These are phyloP conservation scores for Solea senegalensis DNA, from an alignment of 2,113 vertebrate genomes.

Conservation along the genomic window DNA sequence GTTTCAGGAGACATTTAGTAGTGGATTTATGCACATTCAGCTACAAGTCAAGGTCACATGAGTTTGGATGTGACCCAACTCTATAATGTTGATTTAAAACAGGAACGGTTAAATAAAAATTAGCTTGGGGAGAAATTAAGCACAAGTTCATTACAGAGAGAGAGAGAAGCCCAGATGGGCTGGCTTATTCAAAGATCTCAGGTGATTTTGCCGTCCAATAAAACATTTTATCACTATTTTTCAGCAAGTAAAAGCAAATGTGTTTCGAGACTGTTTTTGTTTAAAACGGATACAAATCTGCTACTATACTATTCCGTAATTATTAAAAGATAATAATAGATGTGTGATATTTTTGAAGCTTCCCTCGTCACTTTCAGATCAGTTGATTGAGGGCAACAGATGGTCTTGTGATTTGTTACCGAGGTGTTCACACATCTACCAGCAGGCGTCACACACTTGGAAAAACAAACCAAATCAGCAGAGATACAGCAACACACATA, in stretches of 20 bases:
- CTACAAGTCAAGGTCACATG: not conserved
- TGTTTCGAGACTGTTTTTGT: not conserved
- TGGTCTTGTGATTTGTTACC: constrained; percentile 9
- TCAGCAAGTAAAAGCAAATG: not conserved
- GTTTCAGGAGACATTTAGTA: too few species aligned
- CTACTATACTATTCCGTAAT: not conserved
- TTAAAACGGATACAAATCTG: not conserved
- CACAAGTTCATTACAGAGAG: not conserved
- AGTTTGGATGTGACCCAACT: not conserved
- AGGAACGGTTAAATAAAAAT: not conserved
- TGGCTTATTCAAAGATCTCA: constrained; percentile 12
- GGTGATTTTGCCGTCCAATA: not conserved
- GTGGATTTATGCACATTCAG: not conserved
- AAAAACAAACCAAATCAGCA: constrained; percentile 44
- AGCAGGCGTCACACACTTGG: constrained; percentile 11
- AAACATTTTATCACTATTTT: not conserved
- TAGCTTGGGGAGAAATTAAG: not conserved
- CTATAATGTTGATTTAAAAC: not conserved
- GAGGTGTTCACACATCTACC: constrained; percentile 26
- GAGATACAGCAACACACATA: constrained; percentile 41
- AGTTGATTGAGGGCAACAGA: constrained; percentile 12
- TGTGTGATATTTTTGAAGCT: not conserved
- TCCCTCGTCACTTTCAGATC: not conserved
- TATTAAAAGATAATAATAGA: not conserved
- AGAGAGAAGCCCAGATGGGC: not conserved